These are phyloP conservation scores for Synchiropus splendidus DNA, from an alignment of 2,113 vertebrate species.

Conservation along the genomic window DNA sequence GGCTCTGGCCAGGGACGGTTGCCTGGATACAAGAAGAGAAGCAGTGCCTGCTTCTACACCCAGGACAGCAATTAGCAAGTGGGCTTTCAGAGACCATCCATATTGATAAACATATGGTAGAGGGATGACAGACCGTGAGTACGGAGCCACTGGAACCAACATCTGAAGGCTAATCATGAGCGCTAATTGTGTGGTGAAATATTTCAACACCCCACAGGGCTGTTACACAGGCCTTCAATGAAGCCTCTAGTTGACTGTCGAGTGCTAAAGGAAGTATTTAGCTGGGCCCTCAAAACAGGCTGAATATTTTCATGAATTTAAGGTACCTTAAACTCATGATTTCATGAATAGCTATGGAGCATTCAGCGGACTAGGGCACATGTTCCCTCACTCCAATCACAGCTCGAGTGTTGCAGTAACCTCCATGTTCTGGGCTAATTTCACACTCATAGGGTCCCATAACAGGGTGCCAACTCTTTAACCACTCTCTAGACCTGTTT, in stretches of 20 bases:
- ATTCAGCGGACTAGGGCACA: no score
- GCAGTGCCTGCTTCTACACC: conserved; percentile 22
- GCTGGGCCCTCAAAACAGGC: neutral
- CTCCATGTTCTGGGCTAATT: no score
- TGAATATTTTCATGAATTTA: no score
- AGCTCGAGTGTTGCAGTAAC: no score
- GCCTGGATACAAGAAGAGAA: conserved; percentile 49
- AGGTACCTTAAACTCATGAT: no score
- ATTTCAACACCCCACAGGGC: conserved; percentile 8
- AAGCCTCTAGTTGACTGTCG: neutral
- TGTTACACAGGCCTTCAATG: conserved; percentile 2
- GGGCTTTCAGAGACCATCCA: conserved; percentile 13
- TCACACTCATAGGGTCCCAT: no score
- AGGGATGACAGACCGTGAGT: conserved; percentile 9
- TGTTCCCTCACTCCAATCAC: no score
- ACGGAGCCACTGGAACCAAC: conserved; percentile 6
- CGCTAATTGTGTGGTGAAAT: conserved; percentile 31
- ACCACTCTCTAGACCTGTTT: no score
- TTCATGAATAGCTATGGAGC: no score
- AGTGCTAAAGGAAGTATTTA: no score
- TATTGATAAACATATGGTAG: conserved; percentile 10
- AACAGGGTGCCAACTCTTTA: no score
- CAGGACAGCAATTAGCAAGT: conserved; percentile 23
- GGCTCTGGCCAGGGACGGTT: conserved; percentile 21
- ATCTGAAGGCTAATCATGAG: conserved; percentile 24